A percentile compares a stretch with the other conserved stretches of the same genome.
phyloP scores from a whole-genome alignment of 2,113 vertebrate species.

The Phylloscopus trochilus region DNA sequence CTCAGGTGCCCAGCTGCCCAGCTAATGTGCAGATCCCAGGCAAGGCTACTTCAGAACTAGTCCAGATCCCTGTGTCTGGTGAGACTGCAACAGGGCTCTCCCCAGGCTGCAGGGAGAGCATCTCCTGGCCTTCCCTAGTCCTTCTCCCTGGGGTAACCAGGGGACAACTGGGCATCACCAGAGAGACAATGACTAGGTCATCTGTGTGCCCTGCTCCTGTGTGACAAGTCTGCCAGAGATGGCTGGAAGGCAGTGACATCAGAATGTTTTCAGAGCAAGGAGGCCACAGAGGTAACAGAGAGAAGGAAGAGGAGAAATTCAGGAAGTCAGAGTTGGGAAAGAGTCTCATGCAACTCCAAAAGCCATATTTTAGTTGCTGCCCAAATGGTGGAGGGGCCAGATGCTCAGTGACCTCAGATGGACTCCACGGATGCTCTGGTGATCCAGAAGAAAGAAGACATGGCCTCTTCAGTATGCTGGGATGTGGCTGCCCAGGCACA shows the following conservation, averaged over 20 bases:
- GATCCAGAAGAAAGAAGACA: neutral
- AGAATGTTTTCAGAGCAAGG: neutral
- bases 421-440: neutral
- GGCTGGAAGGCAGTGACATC: neutral
- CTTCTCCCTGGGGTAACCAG: neutral
- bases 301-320: neutral
- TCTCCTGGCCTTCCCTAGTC: neutral
- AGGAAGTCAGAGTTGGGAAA: neutral
- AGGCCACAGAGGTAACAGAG: neutral
- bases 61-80: accelerated
- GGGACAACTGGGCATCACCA: neutral
- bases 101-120: neutral
- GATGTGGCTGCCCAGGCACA: neutral
- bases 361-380: neutral
- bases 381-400: neutral
- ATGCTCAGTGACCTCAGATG: neutral
- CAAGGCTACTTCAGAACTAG: neutral
- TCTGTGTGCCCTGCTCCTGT: neutral
- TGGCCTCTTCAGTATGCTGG: neutral
- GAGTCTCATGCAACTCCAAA: neutral
- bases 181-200: neutral
- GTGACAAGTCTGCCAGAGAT: neutral
- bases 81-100: neutral
- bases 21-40: neutral
- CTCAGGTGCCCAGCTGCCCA: neutral